These are phyloP conservation scores for Nomada hirtipes DNA, from an alignment of 2,888 invertebrate genomes.

Conservation along the genomic window DNA sequence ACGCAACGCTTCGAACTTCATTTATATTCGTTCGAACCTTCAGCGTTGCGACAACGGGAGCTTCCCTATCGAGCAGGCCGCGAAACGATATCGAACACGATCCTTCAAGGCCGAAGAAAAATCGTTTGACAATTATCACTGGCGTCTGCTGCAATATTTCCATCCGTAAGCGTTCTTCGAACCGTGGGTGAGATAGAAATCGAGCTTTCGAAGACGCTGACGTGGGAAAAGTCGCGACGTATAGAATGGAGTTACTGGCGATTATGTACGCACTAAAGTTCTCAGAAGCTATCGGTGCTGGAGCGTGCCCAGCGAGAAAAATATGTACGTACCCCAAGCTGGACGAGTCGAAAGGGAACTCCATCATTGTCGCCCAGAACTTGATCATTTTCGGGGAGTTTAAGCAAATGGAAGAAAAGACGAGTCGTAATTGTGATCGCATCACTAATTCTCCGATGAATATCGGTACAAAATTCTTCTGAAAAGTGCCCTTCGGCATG, in stretches of 20 bases:
- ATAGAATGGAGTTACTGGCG: conserved; percentile 52
- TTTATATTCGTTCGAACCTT: conserved; percentile 49
- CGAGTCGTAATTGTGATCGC: no score
- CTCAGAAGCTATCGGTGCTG: conserved; percentile 52
- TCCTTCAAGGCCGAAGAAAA: background rate
- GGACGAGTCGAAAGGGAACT: conserved; percentile 41
- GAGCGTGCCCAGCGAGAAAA: conserved; percentile 53
- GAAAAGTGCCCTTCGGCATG: no score
- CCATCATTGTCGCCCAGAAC: background rate
- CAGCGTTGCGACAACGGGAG: conserved; percentile 40
- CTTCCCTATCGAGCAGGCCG: conserved; percentile 38
- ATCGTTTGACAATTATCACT: background rate
- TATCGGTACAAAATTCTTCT: no score
- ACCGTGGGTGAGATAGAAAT: conserved; percentile 18
- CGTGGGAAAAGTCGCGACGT: conserved; percentile 30
- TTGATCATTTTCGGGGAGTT: no score
- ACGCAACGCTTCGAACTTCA: conserved; percentile 32
- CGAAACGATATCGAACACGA: conserved; percentile 14
- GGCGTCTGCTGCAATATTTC: background rate
- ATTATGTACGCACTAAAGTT: conserved; percentile 49
- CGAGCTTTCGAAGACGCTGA: conserved; percentile 50
- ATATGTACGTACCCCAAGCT: conserved; percentile 27
- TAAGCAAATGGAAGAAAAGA: background rate
- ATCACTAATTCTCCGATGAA: no score
- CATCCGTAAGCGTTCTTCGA: conserved; percentile 10